phyloP scores from a whole-genome alignment of 2,888 invertebrate genomes.

The Rambutsinella grinnellia region DNA sequence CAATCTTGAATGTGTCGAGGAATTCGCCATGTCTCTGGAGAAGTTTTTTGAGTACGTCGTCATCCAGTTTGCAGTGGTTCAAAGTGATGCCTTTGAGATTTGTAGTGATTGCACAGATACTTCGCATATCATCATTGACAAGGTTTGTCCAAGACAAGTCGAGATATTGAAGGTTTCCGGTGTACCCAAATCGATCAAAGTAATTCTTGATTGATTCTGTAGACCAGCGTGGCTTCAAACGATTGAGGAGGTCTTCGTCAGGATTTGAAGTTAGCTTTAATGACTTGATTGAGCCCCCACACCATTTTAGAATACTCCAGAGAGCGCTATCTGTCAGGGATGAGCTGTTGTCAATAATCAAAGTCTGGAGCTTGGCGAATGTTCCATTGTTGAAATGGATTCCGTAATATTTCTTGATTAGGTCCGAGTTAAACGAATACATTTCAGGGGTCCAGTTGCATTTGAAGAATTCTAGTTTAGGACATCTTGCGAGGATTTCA shows the following conservation, averaged over 20 bases:
- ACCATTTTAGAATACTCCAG: constrained; percentile 61
- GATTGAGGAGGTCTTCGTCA: constrained; percentile 53
- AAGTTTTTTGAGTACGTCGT: constrained; percentile 47
- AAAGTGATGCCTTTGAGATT: constrained; percentile 48
- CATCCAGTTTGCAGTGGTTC: constrained; percentile 56
- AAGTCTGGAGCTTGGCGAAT: constrained; percentile 50
- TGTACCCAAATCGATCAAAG: constrained; percentile 61
- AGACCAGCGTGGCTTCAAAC: constrained; percentile 63
- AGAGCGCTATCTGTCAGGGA: constrained; percentile 63
- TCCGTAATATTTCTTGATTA: constrained; percentile 64
- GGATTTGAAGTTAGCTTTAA: constrained; percentile 38
- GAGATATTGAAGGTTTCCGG: constrained; percentile 57
- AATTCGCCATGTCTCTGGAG: constrained; percentile 52
- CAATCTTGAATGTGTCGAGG: constrained; percentile 58
- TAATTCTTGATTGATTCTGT: constrained; percentile 61
- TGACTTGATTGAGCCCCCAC: constrained; percentile 57
- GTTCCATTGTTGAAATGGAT: constrained; percentile 62
- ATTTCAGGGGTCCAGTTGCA: constrained; percentile 62
- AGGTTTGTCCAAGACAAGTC: constrained; percentile 63
- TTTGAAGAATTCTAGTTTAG: constrained; percentile 54
- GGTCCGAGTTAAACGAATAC: constrained; percentile 63
- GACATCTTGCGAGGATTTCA: constrained; percentile 60
- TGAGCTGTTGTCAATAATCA: constrained; percentile 59
- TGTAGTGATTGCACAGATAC: constrained; percentile 16
- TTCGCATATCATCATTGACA: constrained; percentile 36